Base-by-base conservation (phyloP, 2,113 vertebrate species). In the Nibea albiflora region DNA sequence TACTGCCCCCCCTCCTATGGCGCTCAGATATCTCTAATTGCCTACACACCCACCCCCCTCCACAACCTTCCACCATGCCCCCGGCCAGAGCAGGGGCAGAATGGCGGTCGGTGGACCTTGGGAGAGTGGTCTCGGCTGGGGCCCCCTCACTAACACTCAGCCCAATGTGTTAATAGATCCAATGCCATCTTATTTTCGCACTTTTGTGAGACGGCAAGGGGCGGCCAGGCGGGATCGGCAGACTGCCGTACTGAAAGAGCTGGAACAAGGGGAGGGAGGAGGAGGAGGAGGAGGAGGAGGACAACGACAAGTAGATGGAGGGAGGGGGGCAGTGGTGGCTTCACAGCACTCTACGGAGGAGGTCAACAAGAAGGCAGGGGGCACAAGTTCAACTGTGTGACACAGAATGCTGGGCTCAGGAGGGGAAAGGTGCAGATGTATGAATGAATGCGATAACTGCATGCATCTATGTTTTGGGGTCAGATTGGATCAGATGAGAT, bases 111-210 rank as follows among this genome's bases (percentile, higher is more conserved):
- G 79, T 3, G 78, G 88, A 93, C 91, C 88, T 92, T 86, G 76
- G 78, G 89, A 92, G 86, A 90, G 85, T 90, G 88, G 89, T 88
- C 87, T 90, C 77, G 72, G 84, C 89, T 90, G 83, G 73, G 74
- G 77, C 89, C 93, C 93, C 90, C 92, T 92, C 93, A 85, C 78
- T 95, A 95, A 95, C 95, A 94, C 94, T 95, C 92, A 90, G 93
- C 81, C 90, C 94, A 91, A 96, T 54, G 94, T 97, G 96, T 95
- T 96, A 96, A 96, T 96, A 96, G 95, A 94, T 93, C 94, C 96
- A 95, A 96, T 93, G 94, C 95, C 95, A 96, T 96, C 95, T 96
- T 96, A 95, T 96, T 96, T 97, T 97, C 96, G 94, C 96, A 97
- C 95, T 95, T 96, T 93, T 88, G 85, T n/a, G 92, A 94, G 73